Evolutionary conservation across 1,140 invertebrate species (phyloP).

Genomic region (Drosophila funebris): DNA sequence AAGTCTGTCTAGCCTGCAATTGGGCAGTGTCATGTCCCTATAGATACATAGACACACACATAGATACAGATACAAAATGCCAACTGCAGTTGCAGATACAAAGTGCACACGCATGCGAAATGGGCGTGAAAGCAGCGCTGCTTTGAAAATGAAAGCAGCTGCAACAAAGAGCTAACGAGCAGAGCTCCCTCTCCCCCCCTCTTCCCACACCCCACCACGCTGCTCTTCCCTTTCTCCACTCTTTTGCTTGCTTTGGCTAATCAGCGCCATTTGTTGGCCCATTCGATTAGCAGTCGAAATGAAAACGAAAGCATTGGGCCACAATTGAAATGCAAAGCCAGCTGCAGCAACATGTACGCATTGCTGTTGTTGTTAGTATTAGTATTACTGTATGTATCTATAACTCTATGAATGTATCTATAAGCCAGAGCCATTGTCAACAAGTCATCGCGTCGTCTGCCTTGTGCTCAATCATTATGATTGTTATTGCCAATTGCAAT

Average conservation of each 20-base stretch:
- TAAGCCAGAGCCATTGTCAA: conserved; percentile 60
- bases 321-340: conserved; percentile 74
- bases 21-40: neutral
- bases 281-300: conserved; percentile 47
- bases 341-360: conserved; percentile 15
- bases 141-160: too few relatives aligned
- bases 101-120: conserved; percentile 31
- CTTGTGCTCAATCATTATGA: conserved; percentile 71
- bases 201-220: too few relatives aligned
- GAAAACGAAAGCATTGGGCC: conserved; percentile 52
- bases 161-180: conserved; percentile 31
- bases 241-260: conserved; percentile 16
- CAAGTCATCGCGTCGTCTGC: conserved; percentile 61
- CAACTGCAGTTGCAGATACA: neutral
- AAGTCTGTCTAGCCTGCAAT: neutral
- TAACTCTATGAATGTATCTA: neutral
- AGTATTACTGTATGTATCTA: conserved; percentile 7
- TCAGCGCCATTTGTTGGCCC: conserved; percentile 46
- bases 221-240: neutral
- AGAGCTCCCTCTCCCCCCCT: neutral
- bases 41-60: neutral
- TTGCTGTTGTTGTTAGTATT: neutral
- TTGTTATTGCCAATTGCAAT: conserved; percentile 24
- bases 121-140: conserved; percentile 34
- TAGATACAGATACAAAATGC: neutral